Percentiles rank a stretch among this genome's conserved stretches.
phyloP scores from a whole-genome alignment of 2,113 vertebrate species.

The Oriolus oriolus region DNA sequence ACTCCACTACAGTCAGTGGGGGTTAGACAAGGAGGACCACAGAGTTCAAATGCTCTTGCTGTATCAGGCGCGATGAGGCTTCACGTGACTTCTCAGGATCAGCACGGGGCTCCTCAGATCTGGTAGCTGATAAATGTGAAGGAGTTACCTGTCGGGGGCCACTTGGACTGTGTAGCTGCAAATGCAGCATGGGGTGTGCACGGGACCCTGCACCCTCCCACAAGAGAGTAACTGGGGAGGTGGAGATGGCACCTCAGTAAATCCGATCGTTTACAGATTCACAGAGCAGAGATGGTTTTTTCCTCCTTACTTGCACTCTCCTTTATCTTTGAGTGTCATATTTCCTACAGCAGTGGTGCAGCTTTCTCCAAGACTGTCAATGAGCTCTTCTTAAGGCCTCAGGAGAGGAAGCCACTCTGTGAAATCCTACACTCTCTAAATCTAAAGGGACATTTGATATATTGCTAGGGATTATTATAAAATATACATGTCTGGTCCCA shows the following conservation, averaged over 20 bases:
- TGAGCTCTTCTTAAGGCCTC: not conserved
- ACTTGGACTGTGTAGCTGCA: not conserved
- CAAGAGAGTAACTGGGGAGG: not conserved
- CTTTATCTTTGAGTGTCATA: not conserved
- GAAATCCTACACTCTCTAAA: not conserved
- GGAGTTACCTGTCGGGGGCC: too few species aligned
- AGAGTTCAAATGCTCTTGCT: not conserved
- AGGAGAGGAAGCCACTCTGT: not conserved
- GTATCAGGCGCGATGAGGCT: rapidly evolving
- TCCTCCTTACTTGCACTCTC: not conserved
- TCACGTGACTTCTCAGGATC: not conserved
- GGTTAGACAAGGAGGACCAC: not conserved
- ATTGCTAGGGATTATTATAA: not conserved
- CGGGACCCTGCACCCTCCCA: not conserved
- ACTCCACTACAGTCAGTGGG: not conserved
- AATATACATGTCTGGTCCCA: not conserved
- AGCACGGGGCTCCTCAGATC: not conserved
- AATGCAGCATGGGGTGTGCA: not conserved
- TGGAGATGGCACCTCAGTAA: not conserved
- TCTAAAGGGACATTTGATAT: not conserved
- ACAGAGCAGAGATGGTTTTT: not conserved
- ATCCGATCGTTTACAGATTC: not conserved
- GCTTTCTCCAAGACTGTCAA: not conserved
- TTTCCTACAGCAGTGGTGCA: not conserved
- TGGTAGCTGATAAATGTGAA: not conserved